Conservation (phyloP, 2,113 vertebrate species). For the Lathamus discolor region DNA sequence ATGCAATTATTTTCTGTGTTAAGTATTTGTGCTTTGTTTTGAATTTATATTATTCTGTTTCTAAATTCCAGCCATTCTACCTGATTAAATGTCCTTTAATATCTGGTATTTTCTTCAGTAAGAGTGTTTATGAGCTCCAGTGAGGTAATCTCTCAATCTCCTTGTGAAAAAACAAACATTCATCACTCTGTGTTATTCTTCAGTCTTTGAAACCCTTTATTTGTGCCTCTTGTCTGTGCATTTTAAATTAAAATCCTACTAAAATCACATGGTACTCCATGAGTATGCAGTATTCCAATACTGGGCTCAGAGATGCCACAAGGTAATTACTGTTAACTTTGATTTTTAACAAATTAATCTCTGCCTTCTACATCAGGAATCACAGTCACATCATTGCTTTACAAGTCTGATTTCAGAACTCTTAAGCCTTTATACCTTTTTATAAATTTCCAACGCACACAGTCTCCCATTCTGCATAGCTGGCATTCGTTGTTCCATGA, state of each 20-base stretch:
- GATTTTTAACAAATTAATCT: background rate
- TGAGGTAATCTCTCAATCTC: background rate
- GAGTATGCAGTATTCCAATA: background rate
- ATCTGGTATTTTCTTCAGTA: slow-evolving; percentile 7
- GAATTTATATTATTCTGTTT: background rate
- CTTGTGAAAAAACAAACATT: background rate
- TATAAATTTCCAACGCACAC: background rate
- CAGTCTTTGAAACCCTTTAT: background rate
- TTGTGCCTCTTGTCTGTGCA: background rate
- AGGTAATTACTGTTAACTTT: background rate
- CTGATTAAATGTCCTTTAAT: background rate
- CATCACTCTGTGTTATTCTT: background rate
- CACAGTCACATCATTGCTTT: background rate
- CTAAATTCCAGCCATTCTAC: background rate
- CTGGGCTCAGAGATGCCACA: background rate
- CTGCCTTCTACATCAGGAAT: background rate
- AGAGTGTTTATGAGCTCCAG: background rate
- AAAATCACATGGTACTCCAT: background rate
- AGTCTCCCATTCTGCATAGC: background rate
- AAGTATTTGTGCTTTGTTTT: background rate
- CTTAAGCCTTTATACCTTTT: background rate
- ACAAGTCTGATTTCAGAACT: background rate
- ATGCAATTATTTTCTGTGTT: background rate
- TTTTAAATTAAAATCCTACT: background rate
- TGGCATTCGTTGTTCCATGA: background rate